A percentile compares a stretch with the other conserved stretches of the same genome.
phyloP scores from a whole-genome alignment of 2,888 invertebrate genomes.

The Caenorhabditis auriculariae region DNA sequence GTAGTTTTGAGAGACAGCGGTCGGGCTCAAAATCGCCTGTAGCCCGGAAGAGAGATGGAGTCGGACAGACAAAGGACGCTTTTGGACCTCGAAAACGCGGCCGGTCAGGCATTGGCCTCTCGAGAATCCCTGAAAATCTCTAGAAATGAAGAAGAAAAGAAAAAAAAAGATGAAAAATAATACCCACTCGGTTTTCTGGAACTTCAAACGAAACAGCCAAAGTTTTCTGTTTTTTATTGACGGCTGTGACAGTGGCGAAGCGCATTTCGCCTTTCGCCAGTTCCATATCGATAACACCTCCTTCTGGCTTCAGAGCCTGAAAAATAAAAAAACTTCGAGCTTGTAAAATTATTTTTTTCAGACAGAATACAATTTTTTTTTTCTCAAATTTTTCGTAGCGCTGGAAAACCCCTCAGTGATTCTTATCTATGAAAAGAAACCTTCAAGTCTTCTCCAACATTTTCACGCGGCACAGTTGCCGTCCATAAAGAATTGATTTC shows the following conservation, averaged over 20 bases:
- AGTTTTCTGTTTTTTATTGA: slow-evolving; percentile 11
- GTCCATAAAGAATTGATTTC: slow-evolving; percentile 25
- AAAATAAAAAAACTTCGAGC: no score
- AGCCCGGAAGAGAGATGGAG: slow-evolving; percentile 29
- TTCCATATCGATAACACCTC: slow-evolving; percentile 8
- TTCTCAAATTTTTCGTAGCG: no score
- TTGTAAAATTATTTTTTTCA: no score
- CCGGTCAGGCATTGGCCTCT: slow-evolving; percentile 11
- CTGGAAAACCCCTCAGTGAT: no score
- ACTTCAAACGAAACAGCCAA: slow-evolving; percentile 5
- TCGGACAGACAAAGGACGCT: slow-evolving; percentile 1
- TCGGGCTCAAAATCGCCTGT: slow-evolving; percentile 33
- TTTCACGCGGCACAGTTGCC: slow-evolving; percentile 23
- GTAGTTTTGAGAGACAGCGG: slow-evolving; percentile 25
- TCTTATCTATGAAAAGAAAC: background rate
- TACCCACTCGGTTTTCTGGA: background rate
- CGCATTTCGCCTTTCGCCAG: slow-evolving; percentile 15
- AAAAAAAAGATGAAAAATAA: background rate
- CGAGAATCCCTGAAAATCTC: slow-evolving; percentile 3
- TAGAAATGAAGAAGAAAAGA: background rate
- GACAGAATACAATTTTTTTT: no score
- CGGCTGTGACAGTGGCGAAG: slow-evolving; percentile 7
- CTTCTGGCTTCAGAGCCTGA: slow-evolving; percentile 6
- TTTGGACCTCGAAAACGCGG: slow-evolving; percentile 10
- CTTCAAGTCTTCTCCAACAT: slow-evolving; percentile 16